These are phyloP conservation scores for Pelobates fuscus DNA, from an alignment of 2,113 vertebrate species.

Conservation along the genomic window DNA sequence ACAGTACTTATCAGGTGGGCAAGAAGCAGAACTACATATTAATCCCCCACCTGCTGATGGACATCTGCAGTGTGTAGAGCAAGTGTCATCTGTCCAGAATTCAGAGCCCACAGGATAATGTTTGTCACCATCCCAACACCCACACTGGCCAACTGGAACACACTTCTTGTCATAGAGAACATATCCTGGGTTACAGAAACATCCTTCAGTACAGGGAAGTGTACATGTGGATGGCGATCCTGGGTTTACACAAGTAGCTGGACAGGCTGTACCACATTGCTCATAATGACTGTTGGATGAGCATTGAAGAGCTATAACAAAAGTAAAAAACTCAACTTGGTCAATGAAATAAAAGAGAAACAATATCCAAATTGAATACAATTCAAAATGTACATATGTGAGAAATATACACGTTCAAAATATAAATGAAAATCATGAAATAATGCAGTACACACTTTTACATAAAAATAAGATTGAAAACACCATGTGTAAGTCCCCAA, in stretches of 20 bases:
- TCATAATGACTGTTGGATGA: conserved; percentile 54
- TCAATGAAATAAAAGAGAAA: too few species aligned
- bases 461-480: too few species aligned
- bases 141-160: conserved; percentile 55
- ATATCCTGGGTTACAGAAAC: conserved; percentile 55
- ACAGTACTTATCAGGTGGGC: conserved; percentile 65
- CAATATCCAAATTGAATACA: too few species aligned
- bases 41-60: conserved; percentile 60
- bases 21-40: conserved; percentile 63
- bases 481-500: too few species aligned
- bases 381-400: too few species aligned
- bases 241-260: conserved; percentile 55
- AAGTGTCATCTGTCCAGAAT: conserved; percentile 72
- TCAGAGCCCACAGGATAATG: conserved; percentile 60
- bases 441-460: not conserved
- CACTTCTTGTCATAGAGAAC: conserved; percentile 53
- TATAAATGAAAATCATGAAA: too few species aligned
- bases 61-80: conserved; percentile 70
- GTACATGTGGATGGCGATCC: not conserved
- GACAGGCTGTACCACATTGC: conserved; percentile 58
- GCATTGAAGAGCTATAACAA: conserved; percentile 53
- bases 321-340: not conserved
- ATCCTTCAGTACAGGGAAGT: conserved; percentile 49
- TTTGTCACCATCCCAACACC: too few species aligned
- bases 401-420: too few species aligned